phyloP scores from a whole-genome alignment of 2,113 vertebrate genomes.

The Laticauda laticaudata region DNA sequence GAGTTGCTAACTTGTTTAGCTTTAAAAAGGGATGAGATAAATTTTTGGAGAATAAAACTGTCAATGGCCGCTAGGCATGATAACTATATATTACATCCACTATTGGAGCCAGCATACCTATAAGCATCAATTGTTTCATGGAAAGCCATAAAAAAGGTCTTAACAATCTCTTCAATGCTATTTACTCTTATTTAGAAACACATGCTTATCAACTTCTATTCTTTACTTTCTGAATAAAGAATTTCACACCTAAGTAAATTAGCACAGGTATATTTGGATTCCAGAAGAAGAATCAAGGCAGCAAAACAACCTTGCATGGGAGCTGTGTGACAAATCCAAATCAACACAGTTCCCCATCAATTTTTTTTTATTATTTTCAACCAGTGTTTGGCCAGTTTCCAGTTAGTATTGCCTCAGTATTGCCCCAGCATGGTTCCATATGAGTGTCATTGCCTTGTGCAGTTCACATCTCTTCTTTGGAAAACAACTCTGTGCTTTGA shows the following conservation, averaged over 20 bases:
- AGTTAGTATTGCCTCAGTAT: no score
- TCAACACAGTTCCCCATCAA: not conserved
- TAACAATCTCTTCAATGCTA: not conserved
- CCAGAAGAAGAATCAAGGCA: not conserved
- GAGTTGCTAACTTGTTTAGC: not conserved
- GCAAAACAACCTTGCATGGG: not conserved
- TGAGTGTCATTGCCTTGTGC: not conserved
- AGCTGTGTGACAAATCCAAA: not conserved
- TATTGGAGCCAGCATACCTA: not conserved
- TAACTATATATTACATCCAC: not conserved
- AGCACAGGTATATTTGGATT: not conserved
- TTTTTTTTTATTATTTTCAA: not conserved
- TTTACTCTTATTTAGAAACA: not conserved
- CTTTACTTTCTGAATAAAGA: not conserved
- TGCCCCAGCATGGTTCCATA: not conserved
- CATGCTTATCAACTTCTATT: not conserved
- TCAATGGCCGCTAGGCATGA: not conserved
- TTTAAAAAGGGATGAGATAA: not conserved
- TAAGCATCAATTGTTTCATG: not conserved
- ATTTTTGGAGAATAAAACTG: not conserved
- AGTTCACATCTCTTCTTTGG: not conserved
- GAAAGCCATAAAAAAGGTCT: not conserved
- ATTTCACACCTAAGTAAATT: not conserved
- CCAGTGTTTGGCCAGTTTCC: not conserved
- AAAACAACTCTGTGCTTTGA: not conserved